phyloP scores from a whole-genome alignment of 2,113 vertebrate genomes.

The Pteropus alecto region DNA sequence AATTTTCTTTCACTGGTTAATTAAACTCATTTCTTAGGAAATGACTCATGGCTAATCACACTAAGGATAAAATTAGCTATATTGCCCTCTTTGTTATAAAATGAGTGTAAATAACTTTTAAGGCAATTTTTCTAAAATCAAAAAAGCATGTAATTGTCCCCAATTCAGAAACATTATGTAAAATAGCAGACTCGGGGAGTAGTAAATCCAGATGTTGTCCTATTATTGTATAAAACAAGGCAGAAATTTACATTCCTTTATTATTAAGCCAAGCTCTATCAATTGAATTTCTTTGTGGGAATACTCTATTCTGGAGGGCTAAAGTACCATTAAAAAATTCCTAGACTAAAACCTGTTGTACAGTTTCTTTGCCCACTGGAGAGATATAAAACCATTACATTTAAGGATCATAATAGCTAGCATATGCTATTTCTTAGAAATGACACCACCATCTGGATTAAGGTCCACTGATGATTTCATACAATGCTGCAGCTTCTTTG shows the following conservation, averaged over 20 bases:
- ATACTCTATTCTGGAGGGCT: constrained; percentile 79
- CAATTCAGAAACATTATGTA: constrained; percentile 74
- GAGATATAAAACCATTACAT: constrained; percentile 89
- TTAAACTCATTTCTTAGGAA: constrained; percentile 87
- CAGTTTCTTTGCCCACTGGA: constrained; percentile 83
- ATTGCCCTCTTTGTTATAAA: constrained; percentile 83
- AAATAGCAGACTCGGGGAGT: constrained; percentile 58
- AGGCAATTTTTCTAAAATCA: constrained; percentile 78
- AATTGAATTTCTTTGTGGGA: constrained; percentile 80
- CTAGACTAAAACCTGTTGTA: constrained; percentile 82
- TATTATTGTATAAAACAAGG: constrained; percentile 71
- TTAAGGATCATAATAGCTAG: constrained; percentile 89
- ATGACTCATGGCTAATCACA: constrained; percentile 86
- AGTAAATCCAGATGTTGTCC: constrained; percentile 80
- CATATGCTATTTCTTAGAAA: constrained; percentile 90
- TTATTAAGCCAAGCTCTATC: constrained; percentile 79
- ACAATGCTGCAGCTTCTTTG: constrained; percentile 80
- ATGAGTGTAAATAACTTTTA: constrained; percentile 85
- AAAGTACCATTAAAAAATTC: constrained; percentile 81
- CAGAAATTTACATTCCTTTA: constrained; percentile 77
- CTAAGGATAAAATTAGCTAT: constrained; percentile 85
- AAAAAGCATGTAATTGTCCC: constrained; percentile 64
- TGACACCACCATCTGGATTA: constrained; percentile 88
- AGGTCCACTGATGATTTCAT: constrained; percentile 86
- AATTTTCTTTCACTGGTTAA: constrained; percentile 84